These are phyloP conservation scores for Semnornis frantzii DNA, from an alignment of 2,113 vertebrate genomes.

Conservation along the genomic window DNA sequence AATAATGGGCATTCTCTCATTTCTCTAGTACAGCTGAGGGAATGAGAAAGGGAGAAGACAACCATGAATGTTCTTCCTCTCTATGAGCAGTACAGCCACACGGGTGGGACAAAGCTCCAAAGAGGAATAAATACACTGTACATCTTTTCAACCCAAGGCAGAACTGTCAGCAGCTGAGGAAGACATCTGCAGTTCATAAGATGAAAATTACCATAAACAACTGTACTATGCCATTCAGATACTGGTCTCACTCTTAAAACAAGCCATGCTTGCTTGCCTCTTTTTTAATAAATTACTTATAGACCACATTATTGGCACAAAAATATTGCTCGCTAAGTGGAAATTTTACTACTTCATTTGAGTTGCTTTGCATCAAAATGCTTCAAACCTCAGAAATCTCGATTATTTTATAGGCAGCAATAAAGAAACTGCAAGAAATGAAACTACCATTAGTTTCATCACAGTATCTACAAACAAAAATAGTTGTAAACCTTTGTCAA, in stretches of 20 bases:
- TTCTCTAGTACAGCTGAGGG: neutral
- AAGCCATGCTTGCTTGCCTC: neutral
- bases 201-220: neutral
- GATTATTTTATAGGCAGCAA: neutral
- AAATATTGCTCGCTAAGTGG: neutral
- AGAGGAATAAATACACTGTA: neutral
- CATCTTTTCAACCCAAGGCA: neutral
- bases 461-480: neutral
- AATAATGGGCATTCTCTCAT: neutral
- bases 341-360: neutral
- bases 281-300: neutral
- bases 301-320: neutral
- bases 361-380: neutral
- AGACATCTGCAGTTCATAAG: neutral
- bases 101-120: neutral
- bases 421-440: neutral
- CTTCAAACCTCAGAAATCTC: neutral
- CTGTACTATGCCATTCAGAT: neutral
- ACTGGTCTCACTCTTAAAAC: neutral
- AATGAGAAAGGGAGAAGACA: neutral
- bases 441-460: neutral
- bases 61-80: accelerated
- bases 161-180: neutral
- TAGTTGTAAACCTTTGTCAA: neutral
- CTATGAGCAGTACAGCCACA: neutral